A percentile compares a stretch with the other conserved stretches of the same genome.
These are phyloP conservation scores for Excalfactoria chinensis DNA, from an alignment of 2,113 vertebrate species.

Conservation along the genomic window DNA sequence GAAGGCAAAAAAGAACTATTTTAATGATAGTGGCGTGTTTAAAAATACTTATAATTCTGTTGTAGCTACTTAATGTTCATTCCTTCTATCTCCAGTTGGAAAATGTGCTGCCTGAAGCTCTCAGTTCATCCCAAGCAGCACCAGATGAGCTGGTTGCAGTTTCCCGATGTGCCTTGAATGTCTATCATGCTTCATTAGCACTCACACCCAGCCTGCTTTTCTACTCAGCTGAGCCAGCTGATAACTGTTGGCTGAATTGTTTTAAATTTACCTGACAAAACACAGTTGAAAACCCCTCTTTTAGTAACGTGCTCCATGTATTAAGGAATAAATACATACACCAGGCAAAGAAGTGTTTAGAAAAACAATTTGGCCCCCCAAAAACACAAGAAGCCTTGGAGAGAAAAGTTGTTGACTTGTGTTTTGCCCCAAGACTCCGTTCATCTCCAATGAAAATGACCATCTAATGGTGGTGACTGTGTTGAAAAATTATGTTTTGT, in stretches of 20 bases:
- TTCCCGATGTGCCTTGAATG: not conserved
- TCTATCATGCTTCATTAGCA: conserved; percentile 1
- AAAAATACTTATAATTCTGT: conserved; percentile 32
- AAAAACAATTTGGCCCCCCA: not conserved
- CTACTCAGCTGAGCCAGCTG: not conserved
- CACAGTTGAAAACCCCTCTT: conserved; percentile 21
- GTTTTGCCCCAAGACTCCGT: not conserved
- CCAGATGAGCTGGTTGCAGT: not conserved
- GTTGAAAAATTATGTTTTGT: too few relatives aligned
- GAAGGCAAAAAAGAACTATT: not conserved
- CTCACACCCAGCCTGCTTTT: not conserved
- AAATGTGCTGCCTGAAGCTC: conserved; percentile 33
- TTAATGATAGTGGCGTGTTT: not conserved
- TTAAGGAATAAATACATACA: conserved; percentile 2
- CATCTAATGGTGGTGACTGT: too few relatives aligned
- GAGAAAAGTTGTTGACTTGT: not conserved
- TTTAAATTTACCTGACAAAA: conserved; percentile 25
- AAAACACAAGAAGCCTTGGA: not conserved
- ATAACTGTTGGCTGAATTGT: not conserved
- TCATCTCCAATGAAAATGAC: too few relatives aligned
- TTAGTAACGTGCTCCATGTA: not conserved
- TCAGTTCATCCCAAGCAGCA: not conserved
- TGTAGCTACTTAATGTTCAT: conserved; percentile 1
- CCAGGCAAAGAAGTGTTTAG: not conserved
- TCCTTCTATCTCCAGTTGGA: not conserved